Percentiles rank a stretch among this genome's conserved stretches.
Evolutionary conservation across 2,888 invertebrate genomes (phyloP).

Genomic region (Cylindroiulus punctatus): DNA sequence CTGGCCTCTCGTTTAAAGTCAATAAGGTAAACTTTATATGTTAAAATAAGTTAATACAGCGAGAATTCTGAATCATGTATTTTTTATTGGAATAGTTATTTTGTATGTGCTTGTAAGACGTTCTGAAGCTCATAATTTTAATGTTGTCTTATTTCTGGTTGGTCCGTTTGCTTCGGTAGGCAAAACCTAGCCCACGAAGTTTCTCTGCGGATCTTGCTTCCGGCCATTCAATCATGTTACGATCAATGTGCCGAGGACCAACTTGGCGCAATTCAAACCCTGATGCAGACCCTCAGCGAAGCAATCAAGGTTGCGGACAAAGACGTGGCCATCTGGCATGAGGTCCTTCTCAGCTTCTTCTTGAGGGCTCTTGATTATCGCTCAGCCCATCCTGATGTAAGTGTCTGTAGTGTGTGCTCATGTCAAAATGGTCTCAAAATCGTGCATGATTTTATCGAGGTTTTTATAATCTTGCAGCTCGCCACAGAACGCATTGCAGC

Average conservation of each 20-base stretch:
- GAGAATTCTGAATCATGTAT: too few relatives aligned
- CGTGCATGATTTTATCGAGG: slow-evolving; percentile 5
- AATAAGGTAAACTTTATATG: slow-evolving; percentile 54
- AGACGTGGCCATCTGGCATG: slow-evolving; percentile 75
- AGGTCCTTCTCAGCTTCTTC: slow-evolving; percentile 79
- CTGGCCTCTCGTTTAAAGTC: slow-evolving; percentile 71
- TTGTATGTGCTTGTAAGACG: not conserved
- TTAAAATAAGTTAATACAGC: too few relatives aligned
- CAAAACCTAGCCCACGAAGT: slow-evolving; percentile 66
- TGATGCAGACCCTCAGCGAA: slow-evolving; percentile 81
- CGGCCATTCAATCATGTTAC: slow-evolving; percentile 77
- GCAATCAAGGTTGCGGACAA: slow-evolving; percentile 74
- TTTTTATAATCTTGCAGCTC: slow-evolving; percentile 36
- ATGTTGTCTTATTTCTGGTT: slow-evolving; percentile 24
- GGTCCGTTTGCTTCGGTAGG: slow-evolving; percentile 59
- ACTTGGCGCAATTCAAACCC: slow-evolving; percentile 70
- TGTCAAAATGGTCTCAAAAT: too few relatives aligned
- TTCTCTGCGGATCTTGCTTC: slow-evolving; percentile 80
- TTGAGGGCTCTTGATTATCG: slow-evolving; percentile 69
- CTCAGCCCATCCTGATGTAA: slow-evolving; percentile 56
- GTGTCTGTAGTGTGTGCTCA: not conserved
- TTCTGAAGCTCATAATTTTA: not conserved
- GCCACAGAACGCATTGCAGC: slow-evolving; percentile 68
- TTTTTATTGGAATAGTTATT: slow-evolving; percentile 22
- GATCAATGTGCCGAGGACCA: slow-evolving; percentile 71